Evolutionary conservation across 2,797 vertebrate genomes (phyloP).

Genomic region (Parotocinclus haroldoi): DNA sequence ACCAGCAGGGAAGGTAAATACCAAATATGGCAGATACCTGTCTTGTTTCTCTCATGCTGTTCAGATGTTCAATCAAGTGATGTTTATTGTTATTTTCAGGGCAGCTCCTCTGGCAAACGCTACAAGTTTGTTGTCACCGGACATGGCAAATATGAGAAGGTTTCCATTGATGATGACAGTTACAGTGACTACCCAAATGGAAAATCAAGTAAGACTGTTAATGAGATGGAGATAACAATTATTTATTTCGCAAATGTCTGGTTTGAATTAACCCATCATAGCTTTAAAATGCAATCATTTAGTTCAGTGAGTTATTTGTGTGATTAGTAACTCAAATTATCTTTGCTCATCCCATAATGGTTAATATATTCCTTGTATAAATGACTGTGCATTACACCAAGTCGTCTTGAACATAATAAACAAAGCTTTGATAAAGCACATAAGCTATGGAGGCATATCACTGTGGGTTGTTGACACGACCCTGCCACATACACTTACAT

Average conservation of each 20-base stretch:
- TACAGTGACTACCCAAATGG: conserved; percentile 50
- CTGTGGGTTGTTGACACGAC: conserved; percentile 12
- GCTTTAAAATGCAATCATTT: no score
- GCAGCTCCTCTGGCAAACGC: conserved; percentile 72
- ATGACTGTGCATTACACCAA: no score
- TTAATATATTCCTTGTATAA: background rate
- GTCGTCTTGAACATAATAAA: background rate
- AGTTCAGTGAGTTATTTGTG: no score
- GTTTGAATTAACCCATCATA: no score
- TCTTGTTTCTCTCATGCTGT: background rate
- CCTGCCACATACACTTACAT: background rate
- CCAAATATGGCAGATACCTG: background rate
- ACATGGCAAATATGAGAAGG: conserved; percentile 94
- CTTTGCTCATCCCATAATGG: background rate
- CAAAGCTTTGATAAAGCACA: conserved; percentile 13
- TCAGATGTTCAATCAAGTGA: background rate
- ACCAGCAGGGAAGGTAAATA: conserved; percentile 51
- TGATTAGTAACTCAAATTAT: background rate
- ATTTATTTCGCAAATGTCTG: no score
- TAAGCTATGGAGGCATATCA: conserved; percentile 9
- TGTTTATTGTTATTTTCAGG: conserved; percentile 59
- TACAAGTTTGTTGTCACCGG: conserved; percentile 90
- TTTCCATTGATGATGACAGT: conserved; percentile 67
- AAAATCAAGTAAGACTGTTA: conserved; percentile 56
- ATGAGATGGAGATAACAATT: background rate